phyloP scores from a whole-genome alignment of 30 jellyfish, hydroid and myxozoan species.

The Aurelia sp. region DNA sequence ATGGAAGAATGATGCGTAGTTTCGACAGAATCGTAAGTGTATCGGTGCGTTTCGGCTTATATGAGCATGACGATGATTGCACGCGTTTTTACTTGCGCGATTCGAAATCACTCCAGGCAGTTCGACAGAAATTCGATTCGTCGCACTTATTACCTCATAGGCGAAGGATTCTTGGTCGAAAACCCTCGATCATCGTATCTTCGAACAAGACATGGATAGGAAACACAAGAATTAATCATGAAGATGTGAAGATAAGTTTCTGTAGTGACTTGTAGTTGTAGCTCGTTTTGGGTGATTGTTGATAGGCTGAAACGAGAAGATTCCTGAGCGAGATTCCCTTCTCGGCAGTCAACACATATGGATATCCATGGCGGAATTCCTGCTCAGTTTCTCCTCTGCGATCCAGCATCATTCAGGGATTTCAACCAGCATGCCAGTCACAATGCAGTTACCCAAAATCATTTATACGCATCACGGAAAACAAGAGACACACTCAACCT shows the following conservation, averaged over 20 bases:
- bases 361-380: conserved; percentile 63
- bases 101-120: conserved; percentile 49
- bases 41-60: conserved; percentile 38
- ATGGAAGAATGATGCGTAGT: background rate
- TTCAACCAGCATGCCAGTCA: conserved; percentile 18
- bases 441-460: background rate
- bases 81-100: conserved; percentile 68
- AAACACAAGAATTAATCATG: background rate
- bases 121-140: conserved; percentile 24
- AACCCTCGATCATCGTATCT: background rate
- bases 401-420: conserved; percentile 39
- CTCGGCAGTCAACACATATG: conserved; percentile 2
- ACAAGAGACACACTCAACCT: conserved; percentile 59
- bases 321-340: too few species aligned
- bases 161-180: conserved; percentile 3
- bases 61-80: conserved; percentile 56
- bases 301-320: too few species aligned
- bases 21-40: background rate
- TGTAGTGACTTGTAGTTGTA: conserved; percentile 7
- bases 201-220: background rate
- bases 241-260: background rate
- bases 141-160: conserved; percentile 40
- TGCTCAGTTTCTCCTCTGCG: conserved; percentile 32
- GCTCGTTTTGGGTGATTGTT: background rate
- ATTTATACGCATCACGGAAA: background rate